phyloP scores from a whole-genome alignment of 2,888 invertebrate genomes.

The Macrosiphum euphorbiae region DNA sequence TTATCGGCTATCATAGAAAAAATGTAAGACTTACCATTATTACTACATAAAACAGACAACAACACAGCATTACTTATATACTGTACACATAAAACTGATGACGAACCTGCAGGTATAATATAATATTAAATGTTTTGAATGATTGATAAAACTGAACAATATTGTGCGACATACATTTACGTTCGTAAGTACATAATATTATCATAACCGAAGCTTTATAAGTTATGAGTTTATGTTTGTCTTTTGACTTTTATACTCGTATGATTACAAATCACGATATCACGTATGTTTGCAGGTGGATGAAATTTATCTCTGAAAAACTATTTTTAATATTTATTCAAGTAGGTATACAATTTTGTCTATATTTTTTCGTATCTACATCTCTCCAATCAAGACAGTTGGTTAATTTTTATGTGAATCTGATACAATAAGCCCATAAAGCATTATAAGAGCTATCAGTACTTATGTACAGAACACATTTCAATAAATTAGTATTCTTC shows the following conservation, averaged over 20 bases:
- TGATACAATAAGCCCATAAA: neutral
- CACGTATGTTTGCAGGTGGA: neutral
- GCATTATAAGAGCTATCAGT: neutral
- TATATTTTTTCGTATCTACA: neutral
- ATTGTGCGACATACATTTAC: neutral
- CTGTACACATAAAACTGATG: neutral
- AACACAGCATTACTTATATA: neutral
- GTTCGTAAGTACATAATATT: neutral
- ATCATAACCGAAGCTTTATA: neutral
- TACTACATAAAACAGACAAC: neutral
- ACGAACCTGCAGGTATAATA: neutral
- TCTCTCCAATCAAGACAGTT: neutral
- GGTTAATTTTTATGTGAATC: neutral
- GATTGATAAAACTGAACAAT: neutral
- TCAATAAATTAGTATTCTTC: neutral
- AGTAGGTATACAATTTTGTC: neutral
- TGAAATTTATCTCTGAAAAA: neutral
- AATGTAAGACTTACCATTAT: neutral
- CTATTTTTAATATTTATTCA: neutral
- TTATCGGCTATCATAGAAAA: neutral
- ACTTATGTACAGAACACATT: neutral
- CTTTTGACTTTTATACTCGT: neutral
- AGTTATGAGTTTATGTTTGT: neutral
- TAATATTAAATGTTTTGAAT: neutral
- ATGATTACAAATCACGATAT: neutral